A percentile compares a stretch with the other conserved stretches of the same genome.
These are phyloP conservation scores for Papilio polytes DNA, from an alignment of 1,140 invertebrate species.

Conservation along the genomic window DNA sequence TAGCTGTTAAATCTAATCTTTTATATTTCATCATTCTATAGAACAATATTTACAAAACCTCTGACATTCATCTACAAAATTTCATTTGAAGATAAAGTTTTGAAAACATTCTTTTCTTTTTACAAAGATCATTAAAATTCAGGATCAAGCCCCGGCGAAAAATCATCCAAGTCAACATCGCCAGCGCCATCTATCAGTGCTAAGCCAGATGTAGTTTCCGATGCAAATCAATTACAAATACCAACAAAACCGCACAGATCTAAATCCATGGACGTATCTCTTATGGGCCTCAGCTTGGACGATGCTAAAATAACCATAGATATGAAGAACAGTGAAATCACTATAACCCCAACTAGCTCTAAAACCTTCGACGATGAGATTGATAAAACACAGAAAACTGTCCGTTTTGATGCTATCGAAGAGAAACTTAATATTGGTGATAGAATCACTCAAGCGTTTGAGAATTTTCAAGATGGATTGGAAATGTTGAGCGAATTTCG, in stretches of 20 bases:
- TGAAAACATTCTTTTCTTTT: slow-evolving; percentile 42
- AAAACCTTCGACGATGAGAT: slow-evolving; percentile 58
- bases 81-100: background rate
- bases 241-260: slow-evolving; percentile 74
- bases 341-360: slow-evolving; percentile 70
- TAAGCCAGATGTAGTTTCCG: slow-evolving; percentile 61
- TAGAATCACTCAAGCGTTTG: slow-evolving; percentile 64
- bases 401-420: slow-evolving; percentile 60
- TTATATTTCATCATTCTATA: background rate
- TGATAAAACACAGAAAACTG: slow-evolving; percentile 44
- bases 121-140: slow-evolving; percentile 54
- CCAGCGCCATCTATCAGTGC: slow-evolving; percentile 67
- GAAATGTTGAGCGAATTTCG: slow-evolving; percentile 57
- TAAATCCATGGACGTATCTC: slow-evolving; percentile 75
- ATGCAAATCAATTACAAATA: slow-evolving; percentile 70
- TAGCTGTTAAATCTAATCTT: background rate
- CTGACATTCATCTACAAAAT: background rate
- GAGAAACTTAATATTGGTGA: slow-evolving; percentile 71
- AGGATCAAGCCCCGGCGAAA: slow-evolving; percentile 81
- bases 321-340: slow-evolving; percentile 73
- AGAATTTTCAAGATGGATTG: slow-evolving; percentile 64
- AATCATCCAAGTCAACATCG: slow-evolving; percentile 72
- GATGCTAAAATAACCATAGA: slow-evolving; percentile 76
- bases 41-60: background rate
- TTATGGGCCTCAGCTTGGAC: slow-evolving; percentile 69